phyloP scores from a whole-genome alignment of 2,113 vertebrate species.

The Microcebus griseorufus region DNA sequence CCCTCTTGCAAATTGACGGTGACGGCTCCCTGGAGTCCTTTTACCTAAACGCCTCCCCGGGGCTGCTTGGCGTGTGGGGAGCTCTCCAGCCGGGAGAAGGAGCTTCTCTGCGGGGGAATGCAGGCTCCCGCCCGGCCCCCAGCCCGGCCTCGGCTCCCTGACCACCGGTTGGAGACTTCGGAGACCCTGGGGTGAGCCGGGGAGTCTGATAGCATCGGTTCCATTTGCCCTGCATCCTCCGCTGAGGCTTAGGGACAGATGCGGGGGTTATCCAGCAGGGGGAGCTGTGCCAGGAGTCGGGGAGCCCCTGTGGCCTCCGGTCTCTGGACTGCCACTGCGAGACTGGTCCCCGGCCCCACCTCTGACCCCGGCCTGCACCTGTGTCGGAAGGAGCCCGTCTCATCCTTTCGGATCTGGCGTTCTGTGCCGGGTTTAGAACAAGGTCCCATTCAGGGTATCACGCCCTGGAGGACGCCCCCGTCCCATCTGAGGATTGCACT shows the following conservation, averaged over 20 bases:
- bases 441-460: background rate
- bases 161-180: background rate
- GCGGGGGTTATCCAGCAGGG: background rate
- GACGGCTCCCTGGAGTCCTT: slow-evolving; percentile 74
- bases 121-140: background rate
- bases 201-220: background rate
- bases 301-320: background rate
- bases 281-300: background rate
- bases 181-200: background rate
- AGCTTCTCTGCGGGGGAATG: background rate
- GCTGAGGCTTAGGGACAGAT: background rate
- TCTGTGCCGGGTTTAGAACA: background rate
- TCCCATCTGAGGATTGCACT: background rate
- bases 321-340: background rate
- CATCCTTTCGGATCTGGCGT: background rate
- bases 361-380: background rate
- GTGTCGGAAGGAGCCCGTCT: background rate
- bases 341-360: background rate
- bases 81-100: background rate
- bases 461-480: background rate
- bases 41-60: slow-evolving; percentile 61
- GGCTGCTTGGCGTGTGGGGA: background rate
- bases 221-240: background rate
- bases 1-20: slow-evolving; percentile 75
- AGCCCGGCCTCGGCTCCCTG: background rate